Evolutionary conservation across 2,888 invertebrate species (phyloP).

Genomic region (Volucella zonaria): DNA sequence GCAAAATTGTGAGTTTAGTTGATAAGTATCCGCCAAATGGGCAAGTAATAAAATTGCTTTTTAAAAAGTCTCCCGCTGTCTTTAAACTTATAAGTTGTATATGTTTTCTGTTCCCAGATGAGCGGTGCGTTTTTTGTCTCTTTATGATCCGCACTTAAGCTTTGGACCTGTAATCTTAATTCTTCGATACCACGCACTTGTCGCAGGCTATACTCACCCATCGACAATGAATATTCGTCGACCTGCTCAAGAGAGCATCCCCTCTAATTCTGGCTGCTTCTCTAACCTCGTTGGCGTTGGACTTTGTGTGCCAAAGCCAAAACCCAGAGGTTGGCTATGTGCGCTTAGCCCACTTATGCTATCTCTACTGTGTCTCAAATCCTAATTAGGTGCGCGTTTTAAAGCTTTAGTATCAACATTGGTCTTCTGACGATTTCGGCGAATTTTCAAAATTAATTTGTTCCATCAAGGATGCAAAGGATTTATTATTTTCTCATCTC

Average conservation of each 20-base stretch:
- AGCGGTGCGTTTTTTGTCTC: conserved; percentile 87
- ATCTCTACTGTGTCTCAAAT: conserved; percentile 84
- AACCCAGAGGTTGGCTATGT: conserved; percentile 83
- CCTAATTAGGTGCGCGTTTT: conserved; percentile 85
- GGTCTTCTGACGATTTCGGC: conserved; percentile 80
- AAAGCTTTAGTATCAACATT: conserved; percentile 86
- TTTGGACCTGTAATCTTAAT: conserved; percentile 85
- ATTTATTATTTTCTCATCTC: conserved; percentile 81
- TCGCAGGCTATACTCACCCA: conserved; percentile 81
- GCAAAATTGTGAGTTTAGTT: no score
- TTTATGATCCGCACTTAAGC: conserved; percentile 86
- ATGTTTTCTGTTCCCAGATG: conserved; percentile 88
- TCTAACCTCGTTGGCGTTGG: conserved; percentile 85
- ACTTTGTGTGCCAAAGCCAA: conserved; percentile 82
- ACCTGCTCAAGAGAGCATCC: conserved; percentile 86
- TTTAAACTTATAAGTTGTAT: no score
- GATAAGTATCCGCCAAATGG: no score
- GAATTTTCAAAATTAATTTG: conserved; percentile 86
- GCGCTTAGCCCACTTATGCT: conserved; percentile 83
- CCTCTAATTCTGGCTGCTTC: conserved; percentile 89
- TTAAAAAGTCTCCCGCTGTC: no score
- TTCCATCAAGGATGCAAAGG: conserved; percentile 85
- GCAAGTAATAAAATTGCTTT: no score
- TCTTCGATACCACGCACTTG: conserved; percentile 82
- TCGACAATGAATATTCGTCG: conserved; percentile 82